Evolutionary conservation across 2,888 invertebrate genomes (phyloP), one percentile per base, ranked within the genome.

Genomic region (Ethmia dodecea): DNA sequence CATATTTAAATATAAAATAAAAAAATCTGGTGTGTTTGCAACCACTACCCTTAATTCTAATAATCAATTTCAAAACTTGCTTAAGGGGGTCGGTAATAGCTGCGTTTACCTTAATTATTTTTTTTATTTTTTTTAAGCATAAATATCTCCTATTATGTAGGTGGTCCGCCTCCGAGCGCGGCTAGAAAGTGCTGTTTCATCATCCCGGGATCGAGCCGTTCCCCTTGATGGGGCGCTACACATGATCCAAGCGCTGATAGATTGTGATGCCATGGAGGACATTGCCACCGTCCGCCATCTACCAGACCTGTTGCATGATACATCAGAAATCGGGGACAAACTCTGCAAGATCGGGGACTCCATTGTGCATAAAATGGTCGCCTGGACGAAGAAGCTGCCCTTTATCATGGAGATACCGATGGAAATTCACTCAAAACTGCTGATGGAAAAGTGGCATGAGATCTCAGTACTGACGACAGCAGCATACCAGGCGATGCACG

Each of bases 401-500:
- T 99, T 99, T 86, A 99, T 98, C 78, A 89, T 94, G 78, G 97
- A 98, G 84, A 92, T 99, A 55, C 98, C 98, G 33, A 95, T 98
- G 62, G 96, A 97, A 84, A 94, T 96, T 54, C 97, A 97, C 80
- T 98, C 98, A 46, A 93, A 96, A 86, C 89, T 99, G 55, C 88
- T 99, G 64, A 98, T 98, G 67, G 96, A 97, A 86, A 97, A 98
- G 83, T 99, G 99, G 99, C 98, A 98, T 78, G 97, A 97, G 88
- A 92, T 97, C 60, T 90, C 97, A 62, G 96, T 97, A 58, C 89
- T 97, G 58, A 97, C 96, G 45, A 97, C 97, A 41, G 96, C 96
- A 38, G 96, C 97, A 33, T 97, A 96, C 75, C 96, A 96, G 70
- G 96, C 97, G 49, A 93, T 97, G 79, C 94, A 96, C 64, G 94